phyloP scores from a whole-genome alignment of 2,113 vertebrate genomes.

The Brachypodius melanocephalos region DNA sequence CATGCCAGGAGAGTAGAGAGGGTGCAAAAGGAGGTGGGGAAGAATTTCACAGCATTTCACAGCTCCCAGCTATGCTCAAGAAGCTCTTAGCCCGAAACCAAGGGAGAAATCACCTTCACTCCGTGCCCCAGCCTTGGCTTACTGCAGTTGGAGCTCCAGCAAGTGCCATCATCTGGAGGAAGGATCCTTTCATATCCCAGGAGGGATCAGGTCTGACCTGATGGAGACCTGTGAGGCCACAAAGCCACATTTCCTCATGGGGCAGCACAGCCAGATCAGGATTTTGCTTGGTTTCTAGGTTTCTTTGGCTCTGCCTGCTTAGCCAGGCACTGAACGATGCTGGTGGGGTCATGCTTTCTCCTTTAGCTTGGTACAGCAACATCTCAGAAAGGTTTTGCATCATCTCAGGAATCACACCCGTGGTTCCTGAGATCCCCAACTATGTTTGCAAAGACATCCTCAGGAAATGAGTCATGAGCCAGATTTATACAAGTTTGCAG shows the following conservation, averaged over 20 bases:
- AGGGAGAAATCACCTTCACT: neutral
- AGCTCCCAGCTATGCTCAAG: neutral
- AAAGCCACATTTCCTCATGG: neutral
- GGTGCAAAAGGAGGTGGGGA: neutral
- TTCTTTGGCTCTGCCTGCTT: neutral
- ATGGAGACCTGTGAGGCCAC: neutral
- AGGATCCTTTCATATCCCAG: neutral
- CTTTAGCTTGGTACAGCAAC: neutral
- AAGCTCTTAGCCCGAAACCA: neutral
- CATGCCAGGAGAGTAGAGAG: neutral
- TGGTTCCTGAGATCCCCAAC: neutral
- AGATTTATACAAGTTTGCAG: conserved; percentile 27
- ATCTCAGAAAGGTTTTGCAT: neutral
- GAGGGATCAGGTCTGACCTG: neutral
- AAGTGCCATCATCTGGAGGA: neutral
- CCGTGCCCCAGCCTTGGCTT: neutral
- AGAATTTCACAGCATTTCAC: neutral
- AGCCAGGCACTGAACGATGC: neutral
- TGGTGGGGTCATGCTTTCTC: neutral
- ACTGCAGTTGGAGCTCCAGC: neutral
- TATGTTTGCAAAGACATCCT: conserved; percentile 8
- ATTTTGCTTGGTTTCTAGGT: neutral
- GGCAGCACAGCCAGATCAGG: neutral
- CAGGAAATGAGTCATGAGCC: conserved; percentile 36
- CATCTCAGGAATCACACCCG: neutral